Percentiles rank a stretch among this genome's conserved stretches.
These are phyloP conservation scores for Octodon degus DNA, from an alignment of 2,113 vertebrate genomes.

Conservation along the genomic window DNA sequence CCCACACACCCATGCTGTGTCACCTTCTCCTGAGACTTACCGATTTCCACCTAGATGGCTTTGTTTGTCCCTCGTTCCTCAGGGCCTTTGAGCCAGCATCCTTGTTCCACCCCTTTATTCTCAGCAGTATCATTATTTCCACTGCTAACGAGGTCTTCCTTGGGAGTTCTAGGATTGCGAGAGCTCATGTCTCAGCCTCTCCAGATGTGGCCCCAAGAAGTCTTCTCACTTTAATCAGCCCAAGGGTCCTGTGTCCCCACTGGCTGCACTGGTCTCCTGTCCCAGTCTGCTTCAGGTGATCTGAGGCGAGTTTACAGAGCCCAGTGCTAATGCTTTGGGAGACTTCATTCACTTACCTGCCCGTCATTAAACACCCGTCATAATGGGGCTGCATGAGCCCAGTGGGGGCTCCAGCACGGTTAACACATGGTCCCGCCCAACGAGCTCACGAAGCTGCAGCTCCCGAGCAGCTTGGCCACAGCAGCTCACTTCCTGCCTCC, in stretches of 20 bases:
- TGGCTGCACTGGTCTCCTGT: too few species aligned
- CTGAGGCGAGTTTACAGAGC: too few species aligned
- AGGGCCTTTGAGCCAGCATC: background rate
- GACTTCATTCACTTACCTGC: background rate
- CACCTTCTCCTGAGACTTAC: background rate
- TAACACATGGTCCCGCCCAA: background rate
- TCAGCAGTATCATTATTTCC: accelerated
- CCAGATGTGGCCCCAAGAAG: background rate
- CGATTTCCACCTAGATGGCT: background rate
- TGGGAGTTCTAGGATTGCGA: background rate
- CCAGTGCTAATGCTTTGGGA: accelerated
- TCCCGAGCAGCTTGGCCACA: background rate
- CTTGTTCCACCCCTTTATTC: too few species aligned
- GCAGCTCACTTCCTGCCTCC: background rate
- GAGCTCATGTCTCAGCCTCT: background rate
- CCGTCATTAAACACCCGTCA: accelerated
- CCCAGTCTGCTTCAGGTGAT: background rate
- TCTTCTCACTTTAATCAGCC: accelerated
- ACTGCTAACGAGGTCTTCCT: accelerated
- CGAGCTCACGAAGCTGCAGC: accelerated
- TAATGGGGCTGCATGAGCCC: accelerated
- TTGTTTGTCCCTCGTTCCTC: background rate
- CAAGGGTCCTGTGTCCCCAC: accelerated
- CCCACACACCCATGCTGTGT: background rate
- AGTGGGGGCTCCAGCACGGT: accelerated